phyloP scores from a whole-genome alignment of 2,113 vertebrate genomes.

The Baryphthengus martii region DNA sequence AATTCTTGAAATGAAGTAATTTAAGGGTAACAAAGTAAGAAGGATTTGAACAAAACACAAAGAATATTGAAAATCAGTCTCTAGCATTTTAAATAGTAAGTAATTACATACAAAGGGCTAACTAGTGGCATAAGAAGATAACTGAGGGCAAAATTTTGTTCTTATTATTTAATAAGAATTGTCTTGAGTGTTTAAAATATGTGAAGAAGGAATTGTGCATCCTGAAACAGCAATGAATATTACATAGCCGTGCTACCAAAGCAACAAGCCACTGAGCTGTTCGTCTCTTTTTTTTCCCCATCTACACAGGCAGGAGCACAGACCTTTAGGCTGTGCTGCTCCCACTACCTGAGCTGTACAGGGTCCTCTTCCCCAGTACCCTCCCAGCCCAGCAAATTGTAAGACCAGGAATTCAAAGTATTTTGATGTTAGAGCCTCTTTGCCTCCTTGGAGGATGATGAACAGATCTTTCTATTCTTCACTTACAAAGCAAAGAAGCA shows the following conservation, averaged over 20 bases:
- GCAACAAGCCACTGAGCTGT: background rate
- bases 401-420: background rate
- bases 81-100: background rate
- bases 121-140: background rate
- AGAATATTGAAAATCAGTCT: background rate
- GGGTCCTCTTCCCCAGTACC: background rate
- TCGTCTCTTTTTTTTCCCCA: no score
- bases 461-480: background rate
- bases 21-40: background rate
- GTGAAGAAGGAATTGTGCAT: background rate
- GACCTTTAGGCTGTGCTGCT: background rate
- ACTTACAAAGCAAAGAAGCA: background rate
- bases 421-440: background rate
- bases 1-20: background rate
- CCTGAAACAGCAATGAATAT: background rate
- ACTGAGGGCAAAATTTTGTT: background rate
- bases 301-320: background rate
- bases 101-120: background rate
- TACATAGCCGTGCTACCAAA: background rate
- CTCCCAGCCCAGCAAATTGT: background rate
- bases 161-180: background rate
- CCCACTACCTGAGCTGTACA: no score
- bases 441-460: background rate
- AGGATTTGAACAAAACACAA: background rate
- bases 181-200: background rate